Evolutionary conservation across 2,888 invertebrate genomes (phyloP), one percentile per base, ranked within the genome.

Genomic region (Adelphocoris suturalis): DNA sequence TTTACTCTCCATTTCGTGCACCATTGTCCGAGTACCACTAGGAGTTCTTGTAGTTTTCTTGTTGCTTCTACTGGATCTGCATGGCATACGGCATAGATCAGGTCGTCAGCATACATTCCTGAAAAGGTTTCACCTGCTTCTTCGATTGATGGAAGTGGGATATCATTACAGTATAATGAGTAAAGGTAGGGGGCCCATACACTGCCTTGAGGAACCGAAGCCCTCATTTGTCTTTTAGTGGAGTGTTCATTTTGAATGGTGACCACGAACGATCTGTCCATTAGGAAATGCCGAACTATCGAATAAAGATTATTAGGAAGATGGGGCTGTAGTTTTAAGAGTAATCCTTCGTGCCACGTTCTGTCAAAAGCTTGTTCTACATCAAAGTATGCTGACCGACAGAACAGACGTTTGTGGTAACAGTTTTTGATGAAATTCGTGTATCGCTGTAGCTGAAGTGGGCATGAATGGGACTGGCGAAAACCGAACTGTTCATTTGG

Each of bases 151-250:
- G 78, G 47, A 28, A 80, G 78, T 12, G 78, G 37, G 12, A 46
- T 80, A 46, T 80, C 78, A 11, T 80, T 37, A 14, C 78, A 80
- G 19, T 47, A 80, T 46, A 80, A 46, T n/a, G 78, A 80, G 47
- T 80, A 80, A 19, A 46, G 78, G 13, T 47, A 80, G 16, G 78
- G 46, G 37, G 78, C 78, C 78, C 78, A 80, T 16, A 80, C 78
- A 14, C 46, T 80, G 0, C 46, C 46, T 14, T 37, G 37, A 4
- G 37, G 37, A 7, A 37, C 37, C 37, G 37, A 37, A 37, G 37
- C 37, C 7, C 37, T 37, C 37, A 37, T 37, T 37, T 37, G 2
- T 4, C 37, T 37, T 37, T 37, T 37, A 7, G 7, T 37, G 37
- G 16, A 61, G 3, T 61, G 61, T n/a, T 61, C 61, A 61, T 61